Evolutionary conservation across 2,797 vertebrate genomes (phyloP), one percentile per base, ranked within the genome.

Genomic region (Cryptoblepharus egeriae): DNA sequence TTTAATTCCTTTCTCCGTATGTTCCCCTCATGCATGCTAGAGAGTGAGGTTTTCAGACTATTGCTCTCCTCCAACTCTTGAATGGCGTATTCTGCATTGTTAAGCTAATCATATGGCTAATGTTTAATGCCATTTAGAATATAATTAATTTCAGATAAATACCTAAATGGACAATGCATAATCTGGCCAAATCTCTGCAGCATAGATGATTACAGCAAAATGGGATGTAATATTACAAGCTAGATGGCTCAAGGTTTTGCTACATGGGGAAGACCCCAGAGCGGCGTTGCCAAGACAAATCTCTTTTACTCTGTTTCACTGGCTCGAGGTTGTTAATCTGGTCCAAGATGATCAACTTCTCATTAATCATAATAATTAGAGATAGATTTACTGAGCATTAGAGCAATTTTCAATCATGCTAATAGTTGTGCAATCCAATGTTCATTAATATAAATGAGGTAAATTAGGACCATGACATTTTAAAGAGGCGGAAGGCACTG

Each of bases 371-470:
- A 89, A 92, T 93, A 94, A 96, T 94, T 93, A 94, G 92, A 85
- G 92, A 77, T 92, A 94, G 93, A 94, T 95, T 94, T 95, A 93
- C 90, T 90, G 90, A 95, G 88, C 89, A 93, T 93, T 94, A 92
- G 75, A 93, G 87, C 85, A 91, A 88, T 94, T 95, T 94, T 93
- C 92, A 92, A 79, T 91, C 90, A 94, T 88, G 92, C 87, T 95
- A 95, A 95, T 94, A 92, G 90, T 94, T 91, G 82, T 91, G 91
- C 91, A 92, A 88, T 90, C 78, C 90, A 87, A 78, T 69, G 8
- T 92, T 94, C 95, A 94, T 96, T 95, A 95, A 94, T 94, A 95
- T 92, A 95, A 95, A 95, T 94, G 92, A 94, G 87, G 88, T 92
- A 94, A 92, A 93, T 95, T 95, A 93, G 82, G 90, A 91, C 42